Base-by-base conservation (phyloP, 30 jellyfish, hydroid and myxozoan genomes). In the Hydractinia symbiolongicarpus region DNA sequence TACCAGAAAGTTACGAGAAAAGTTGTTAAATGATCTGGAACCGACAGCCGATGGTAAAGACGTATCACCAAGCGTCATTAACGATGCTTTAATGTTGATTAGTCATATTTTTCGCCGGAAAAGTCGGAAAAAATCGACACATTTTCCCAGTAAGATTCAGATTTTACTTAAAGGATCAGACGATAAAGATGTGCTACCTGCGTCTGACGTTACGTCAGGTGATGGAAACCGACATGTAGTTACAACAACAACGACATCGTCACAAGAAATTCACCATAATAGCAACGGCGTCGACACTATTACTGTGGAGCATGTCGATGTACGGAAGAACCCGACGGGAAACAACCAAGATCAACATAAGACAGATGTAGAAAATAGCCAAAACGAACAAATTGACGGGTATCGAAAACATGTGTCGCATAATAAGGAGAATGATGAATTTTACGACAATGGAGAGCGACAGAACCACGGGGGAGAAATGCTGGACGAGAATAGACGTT, bases 21-120 rank as follows among this genome's bases (percentile, higher is more conserved):
- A 84, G 58, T 73, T 93, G 40, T 85, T 86, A 30, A 90, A 79
- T 50, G 99, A 93, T 66, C 58, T 93, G 86, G 89, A 92, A 51
- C 78, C 88, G 13, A 75, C 70, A n/a, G 79, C 67, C 4, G 95
- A 78, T 57, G 90, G 86, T 9, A 72, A 57, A 51, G 86, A 93
- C 69, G 83, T 88, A 15, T 84, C 96, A n/a, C 40, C 88, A 6
- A 66, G 55, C 70, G 95, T 88, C 67, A 88, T 93, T 55, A 93
- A 81, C 50, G 99, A 93, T 78, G 99, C 96, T 4, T 30, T 93
- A 55, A 79, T 93, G 49, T 81, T 93, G 73, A 82, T 93, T 20
- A 71, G 96, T 19, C 96, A 86, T 4, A 88, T 93, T 7, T 88
- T 93, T 78, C 81, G 82, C 16, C 89, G 77, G 75, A 86, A 69